Evolutionary conservation across 2,888 invertebrate genomes (phyloP), one percentile per base, ranked within the genome.

Genomic region (Leptura quadrifasciata): DNA sequence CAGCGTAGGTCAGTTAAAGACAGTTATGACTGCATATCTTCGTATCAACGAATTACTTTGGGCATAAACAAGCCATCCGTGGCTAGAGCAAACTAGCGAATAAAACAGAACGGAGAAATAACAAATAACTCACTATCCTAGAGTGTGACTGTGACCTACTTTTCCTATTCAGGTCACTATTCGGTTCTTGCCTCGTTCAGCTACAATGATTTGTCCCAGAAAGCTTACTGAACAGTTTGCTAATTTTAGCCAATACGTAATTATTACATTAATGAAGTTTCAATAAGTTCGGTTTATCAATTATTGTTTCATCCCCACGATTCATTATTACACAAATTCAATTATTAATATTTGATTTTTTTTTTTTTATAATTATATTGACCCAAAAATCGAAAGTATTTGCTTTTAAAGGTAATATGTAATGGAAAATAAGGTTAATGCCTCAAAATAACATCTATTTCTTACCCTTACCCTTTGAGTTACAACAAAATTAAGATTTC

Each of bases 61-160:
- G 55, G 57, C 55, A 54, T 31, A 55, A 68, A 15, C 31, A 69
- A 63, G 17, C 39, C 69, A 69, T 57, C 69, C 69, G 58, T 58
- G 58, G 69, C 69, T 58, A 65, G 52, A 57, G 12, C 61, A 54
- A 54, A 58, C 63, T 67, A 65, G 67, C 61, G 64, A 65, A 72
- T 72, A 72, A 58, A 79, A 76, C 69, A 63, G 75, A 74, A 69
- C 68, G 65, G 75, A 79, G 75, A 79, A 81, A 77, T 83, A 82
- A 82, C 83, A 78, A 81, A 78, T 84, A 82, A 82, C 83, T 86
- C 83, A 85, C 84, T 82, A 82, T 83, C 81, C 81, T 81, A 80
- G 83, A 84, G 84, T 86, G 87, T 87, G 87, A 87, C 88, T 88
- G 86, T 88, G 88, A 88, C 88, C 88, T 82, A 88, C 85, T 88